These are phyloP conservation scores for Tenrec ecaudatus DNA, from an alignment of 2,113 vertebrate species.

Conservation along the genomic window DNA sequence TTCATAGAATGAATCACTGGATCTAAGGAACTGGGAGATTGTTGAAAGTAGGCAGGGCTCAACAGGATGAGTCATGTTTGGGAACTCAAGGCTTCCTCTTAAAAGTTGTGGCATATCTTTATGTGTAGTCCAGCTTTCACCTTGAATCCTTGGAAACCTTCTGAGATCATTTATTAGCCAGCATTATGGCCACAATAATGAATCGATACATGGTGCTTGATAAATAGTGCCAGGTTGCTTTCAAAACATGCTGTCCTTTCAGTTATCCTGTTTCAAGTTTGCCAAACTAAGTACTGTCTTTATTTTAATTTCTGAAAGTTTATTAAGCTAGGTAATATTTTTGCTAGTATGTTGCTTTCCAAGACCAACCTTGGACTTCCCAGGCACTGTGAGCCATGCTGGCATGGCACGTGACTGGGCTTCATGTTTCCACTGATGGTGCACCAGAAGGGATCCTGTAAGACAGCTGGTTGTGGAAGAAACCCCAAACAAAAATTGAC, in stretches of 20 bases:
- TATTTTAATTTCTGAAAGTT: constrained; percentile 49
- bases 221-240: constrained; percentile 20
- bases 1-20: background rate
- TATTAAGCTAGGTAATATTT: constrained; percentile 14
- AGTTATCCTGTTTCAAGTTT: background rate
- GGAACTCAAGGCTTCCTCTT: background rate
- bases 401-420: constrained; percentile 5
- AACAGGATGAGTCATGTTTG: background rate
- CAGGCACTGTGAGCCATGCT: constrained; percentile 41
- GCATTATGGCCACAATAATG: constrained; percentile 12
- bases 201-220: background rate
- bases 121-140: background rate
- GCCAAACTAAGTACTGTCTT: constrained; percentile 1
- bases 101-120: background rate
- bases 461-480: constrained; percentile 40
- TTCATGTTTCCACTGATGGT: constrained; percentile 45
- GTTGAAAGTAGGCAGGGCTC: background rate
- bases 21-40: background rate
- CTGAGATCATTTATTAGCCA: constrained; percentile 28
- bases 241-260: background rate
- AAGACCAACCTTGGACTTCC: constrained; percentile 2
- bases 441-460: background rate
- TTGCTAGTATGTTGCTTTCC: constrained; percentile 41
- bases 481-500: constrained; percentile 14
- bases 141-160: background rate